Evolutionary conservation across 1,140 invertebrate genomes (phyloP).

Genomic region (Tetramorium simillimum): DNA sequence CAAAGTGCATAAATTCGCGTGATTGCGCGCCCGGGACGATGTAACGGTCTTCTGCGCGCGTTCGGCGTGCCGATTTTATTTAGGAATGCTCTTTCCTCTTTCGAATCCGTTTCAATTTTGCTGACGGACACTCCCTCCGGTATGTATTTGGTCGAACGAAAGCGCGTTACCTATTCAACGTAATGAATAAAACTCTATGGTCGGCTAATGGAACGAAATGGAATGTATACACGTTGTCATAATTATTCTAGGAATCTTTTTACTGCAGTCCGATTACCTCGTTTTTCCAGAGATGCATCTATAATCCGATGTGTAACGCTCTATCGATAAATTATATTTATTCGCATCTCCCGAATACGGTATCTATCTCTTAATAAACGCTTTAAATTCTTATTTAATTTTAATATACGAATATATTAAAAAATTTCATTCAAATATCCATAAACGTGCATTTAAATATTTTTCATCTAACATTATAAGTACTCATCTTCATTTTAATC

Average conservation of each 20-base stretch:
- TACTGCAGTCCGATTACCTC: not conserved
- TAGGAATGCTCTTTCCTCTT: slow-evolving; percentile 75
- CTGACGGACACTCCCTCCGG: slow-evolving; percentile 61
- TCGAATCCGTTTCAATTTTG: slow-evolving; percentile 72
- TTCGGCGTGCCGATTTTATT: slow-evolving; percentile 77
- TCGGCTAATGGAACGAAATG: slow-evolving; percentile 65
- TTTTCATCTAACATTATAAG: no score
- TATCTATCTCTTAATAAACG: not conserved
- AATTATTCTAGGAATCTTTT: slow-evolving; percentile 33
- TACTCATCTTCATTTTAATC: no score
- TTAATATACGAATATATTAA: not conserved
- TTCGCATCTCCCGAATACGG: not conserved
- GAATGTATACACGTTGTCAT: slow-evolving; percentile 28
- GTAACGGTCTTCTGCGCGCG: slow-evolving; percentile 59
- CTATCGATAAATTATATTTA: slow-evolving; percentile 16
- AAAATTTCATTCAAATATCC: not conserved
- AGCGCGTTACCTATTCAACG: slow-evolving; percentile 14
- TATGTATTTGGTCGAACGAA: slow-evolving; percentile 34
- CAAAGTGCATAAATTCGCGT: slow-evolving; percentile 79
- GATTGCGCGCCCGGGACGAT: slow-evolving; percentile 70
- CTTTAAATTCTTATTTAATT: not conserved
- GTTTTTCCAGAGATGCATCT: not conserved
- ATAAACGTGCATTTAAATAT: no score
- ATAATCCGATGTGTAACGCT: slow-evolving; percentile 4
- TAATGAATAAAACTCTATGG: slow-evolving; percentile 62